Percentiles rank a stretch among this genome's conserved stretches.
These are phyloP conservation scores for Caranx melampygus DNA, from an alignment of 2,113 vertebrate genomes.

Conservation along the genomic window DNA sequence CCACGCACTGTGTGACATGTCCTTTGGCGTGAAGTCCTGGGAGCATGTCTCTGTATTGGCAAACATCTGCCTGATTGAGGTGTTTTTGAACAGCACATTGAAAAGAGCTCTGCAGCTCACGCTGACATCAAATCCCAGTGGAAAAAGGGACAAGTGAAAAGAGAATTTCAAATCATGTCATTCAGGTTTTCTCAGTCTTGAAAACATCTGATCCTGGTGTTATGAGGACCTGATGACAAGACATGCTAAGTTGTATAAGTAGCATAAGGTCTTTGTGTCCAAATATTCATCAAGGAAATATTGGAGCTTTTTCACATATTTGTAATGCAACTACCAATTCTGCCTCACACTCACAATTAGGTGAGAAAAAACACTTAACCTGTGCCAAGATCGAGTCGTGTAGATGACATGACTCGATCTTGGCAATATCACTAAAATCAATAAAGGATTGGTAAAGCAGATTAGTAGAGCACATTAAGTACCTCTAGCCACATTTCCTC, in stretches of 20 bases:
- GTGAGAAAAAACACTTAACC: too few relatives aligned
- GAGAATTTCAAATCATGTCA: not conserved
- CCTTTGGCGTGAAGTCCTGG: slow-evolving; percentile 23
- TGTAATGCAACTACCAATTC: too few relatives aligned
- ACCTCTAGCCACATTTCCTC: too few relatives aligned
- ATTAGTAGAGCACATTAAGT: too few relatives aligned
- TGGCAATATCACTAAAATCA: too few relatives aligned
- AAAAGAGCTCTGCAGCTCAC: slow-evolving; percentile 1
- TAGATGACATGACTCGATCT: too few relatives aligned
- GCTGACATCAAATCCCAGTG: not conserved
- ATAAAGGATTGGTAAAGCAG: too few relatives aligned
- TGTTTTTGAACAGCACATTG: not conserved
- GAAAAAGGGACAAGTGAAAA: not conserved
- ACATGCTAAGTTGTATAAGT: too few relatives aligned
- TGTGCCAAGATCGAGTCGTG: too few relatives aligned
- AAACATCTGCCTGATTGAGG: slow-evolving; percentile 25
- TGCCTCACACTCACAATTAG: too few relatives aligned
- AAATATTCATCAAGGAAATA: not conserved
- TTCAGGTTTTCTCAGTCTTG: too few relatives aligned
- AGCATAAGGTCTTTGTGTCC: not conserved
- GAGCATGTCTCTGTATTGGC: slow-evolving; percentile 24
- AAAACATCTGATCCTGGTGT: not conserved
- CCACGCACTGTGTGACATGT: slow-evolving; percentile 22
- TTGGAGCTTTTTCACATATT: too few relatives aligned
- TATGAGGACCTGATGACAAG: not conserved